phyloP scores from a whole-genome alignment of 2,888 invertebrate species.

The Germaria angustata region DNA sequence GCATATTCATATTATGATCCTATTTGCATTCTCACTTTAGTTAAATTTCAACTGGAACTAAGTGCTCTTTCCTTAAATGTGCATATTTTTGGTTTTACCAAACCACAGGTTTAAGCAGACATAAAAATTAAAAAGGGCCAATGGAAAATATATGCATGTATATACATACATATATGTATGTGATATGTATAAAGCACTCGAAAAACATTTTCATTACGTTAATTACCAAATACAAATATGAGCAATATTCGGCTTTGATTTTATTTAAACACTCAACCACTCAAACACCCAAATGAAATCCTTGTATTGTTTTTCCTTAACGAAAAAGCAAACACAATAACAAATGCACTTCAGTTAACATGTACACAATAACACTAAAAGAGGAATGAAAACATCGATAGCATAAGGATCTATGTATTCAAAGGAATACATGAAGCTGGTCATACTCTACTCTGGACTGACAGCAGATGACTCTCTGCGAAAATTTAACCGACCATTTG shows the following conservation, averaged over 20 bases:
- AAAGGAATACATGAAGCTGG: constrained; percentile 46
- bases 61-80: neutral
- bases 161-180: neutral
- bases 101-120: constrained; percentile 70
- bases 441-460: neutral
- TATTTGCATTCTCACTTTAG: no score
- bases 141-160: neutral
- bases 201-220: constrained; percentile 70
- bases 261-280: constrained; percentile 67
- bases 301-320: neutral
- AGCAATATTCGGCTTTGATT: constrained; percentile 69
- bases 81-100: neutral
- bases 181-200: constrained; percentile 36
- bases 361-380: constrained; percentile 11
- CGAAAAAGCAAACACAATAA: constrained; percentile 44
- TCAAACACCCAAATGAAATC: constrained; percentile 55
- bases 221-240: constrained; percentile 71
- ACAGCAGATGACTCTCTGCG: constrained; percentile 16
- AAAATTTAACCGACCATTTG: constrained; percentile 65
- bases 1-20: no score
- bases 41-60: no score
- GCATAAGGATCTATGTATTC: constrained; percentile 34
- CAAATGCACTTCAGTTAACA: constrained; percentile 58
- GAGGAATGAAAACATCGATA: neutral
- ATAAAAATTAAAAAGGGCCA: constrained; percentile 62